Conservation (phyloP, 2,113 vertebrate genomes). For the Paratilapia polleni region DNA sequence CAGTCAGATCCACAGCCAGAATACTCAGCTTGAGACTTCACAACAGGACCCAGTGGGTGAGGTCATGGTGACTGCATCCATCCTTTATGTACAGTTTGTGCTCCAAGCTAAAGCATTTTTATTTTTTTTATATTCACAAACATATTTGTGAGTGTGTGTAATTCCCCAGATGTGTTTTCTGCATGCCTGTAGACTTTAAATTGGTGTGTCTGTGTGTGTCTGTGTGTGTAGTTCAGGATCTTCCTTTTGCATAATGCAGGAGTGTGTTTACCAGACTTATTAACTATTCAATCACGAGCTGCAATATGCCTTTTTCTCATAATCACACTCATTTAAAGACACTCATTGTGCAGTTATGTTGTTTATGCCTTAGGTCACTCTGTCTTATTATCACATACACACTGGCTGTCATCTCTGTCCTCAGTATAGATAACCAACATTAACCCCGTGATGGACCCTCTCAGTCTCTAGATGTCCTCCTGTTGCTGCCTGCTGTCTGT, state of each 20-base stretch:
- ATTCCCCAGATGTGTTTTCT: not conserved
- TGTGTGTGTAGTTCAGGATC: not conserved
- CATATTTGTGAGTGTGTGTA: not conserved
- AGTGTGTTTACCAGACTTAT: slow-evolving; percentile 36
- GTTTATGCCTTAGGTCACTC: not conserved
- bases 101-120: not conserved
- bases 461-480: not conserved
- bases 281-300: slow-evolving; percentile 32
- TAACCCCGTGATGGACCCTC: not conserved
- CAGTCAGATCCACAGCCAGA: not conserved
- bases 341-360: not conserved
- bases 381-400: not conserved
- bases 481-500: not conserved
- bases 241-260: slow-evolving; percentile 42
- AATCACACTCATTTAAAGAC: not conserved
- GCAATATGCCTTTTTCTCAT: not conserved
- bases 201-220: not conserved
- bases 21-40: not conserved
- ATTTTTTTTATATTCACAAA: not conserved
- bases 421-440: not conserved
- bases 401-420: not conserved
- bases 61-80: too few relatives aligned
- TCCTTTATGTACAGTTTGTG: too few relatives aligned
- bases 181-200: not conserved
- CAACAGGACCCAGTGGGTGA: not conserved